Evolutionary conservation across 53 echinoderm and acorn worm species (phyloP), one percentile per base, ranked within the genome.

Genomic region (Paracentrotus lividus): DNA sequence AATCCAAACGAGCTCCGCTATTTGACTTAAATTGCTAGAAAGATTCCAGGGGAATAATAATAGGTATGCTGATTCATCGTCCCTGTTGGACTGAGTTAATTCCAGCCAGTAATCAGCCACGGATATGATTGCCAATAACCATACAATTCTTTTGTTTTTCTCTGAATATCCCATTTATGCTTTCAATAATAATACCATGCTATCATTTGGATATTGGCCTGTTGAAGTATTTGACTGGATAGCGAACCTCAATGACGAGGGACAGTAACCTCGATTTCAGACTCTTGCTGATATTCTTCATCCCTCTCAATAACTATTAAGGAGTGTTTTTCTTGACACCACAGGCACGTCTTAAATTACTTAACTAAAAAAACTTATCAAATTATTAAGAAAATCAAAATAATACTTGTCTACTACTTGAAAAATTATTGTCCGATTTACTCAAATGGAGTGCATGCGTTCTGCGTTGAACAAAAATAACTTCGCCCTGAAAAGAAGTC

Each of bases 61-160:
- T 86, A 56, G 27, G 54, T 86, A 54, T 4, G 54, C 86, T 56
- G 52, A 86, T n/a, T 86, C 86, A 86, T 33, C 53, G 33, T 2
- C 8, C 33, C 86, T 23, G 33, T 56, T 23, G 14, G 21, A 86
- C 56, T 20, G 36, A 86, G 86, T 33, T 86, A 86, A 86, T 86
- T 86, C 86, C 55, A 47, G 3, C 56, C 86, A 86, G 56, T 86
- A 86, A 86, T 86, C 86, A 38, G 38, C 86, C 86, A 56, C 86
- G 86, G 86, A 86, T 55, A 86, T 86, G 34, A 86, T 86, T 86
- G 55, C 55, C n/a, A 34, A 86, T 56, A 86, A 86, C 53, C 86
- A 53, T 45, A 9, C 24, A 8, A 81, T 38, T 23, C 42, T 78
- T 81, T 81, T 8, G 44, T 45, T 77, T 72, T 81, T 81, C 81